Evolutionary conservation across 1,140 invertebrate species (phyloP).

Genomic region (Lycorma delicatula): DNA sequence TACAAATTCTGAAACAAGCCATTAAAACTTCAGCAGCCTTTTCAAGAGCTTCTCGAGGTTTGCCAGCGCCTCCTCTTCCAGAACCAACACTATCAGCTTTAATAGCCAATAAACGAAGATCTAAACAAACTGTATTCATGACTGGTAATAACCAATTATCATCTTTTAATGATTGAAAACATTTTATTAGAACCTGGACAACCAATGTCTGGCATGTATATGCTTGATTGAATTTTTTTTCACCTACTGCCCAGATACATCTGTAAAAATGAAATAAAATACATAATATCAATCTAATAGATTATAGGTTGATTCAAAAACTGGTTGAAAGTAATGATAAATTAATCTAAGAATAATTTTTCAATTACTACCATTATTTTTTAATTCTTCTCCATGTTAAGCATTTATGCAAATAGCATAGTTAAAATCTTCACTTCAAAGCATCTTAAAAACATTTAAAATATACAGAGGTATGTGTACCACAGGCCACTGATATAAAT

Average conservation of each 20-base stretch:
- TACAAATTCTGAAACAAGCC: constrained; percentile 90
- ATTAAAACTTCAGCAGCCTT: constrained; percentile 92
- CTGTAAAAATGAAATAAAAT: constrained; percentile 51
- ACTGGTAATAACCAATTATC: constrained; percentile 93
- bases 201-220: constrained; percentile 69
- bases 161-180: constrained; percentile 82
- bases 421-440: no score
- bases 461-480: no score
- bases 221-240: constrained; percentile 62
- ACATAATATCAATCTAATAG: no score
- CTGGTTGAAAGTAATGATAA: no score
- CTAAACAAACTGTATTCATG: constrained; percentile 81
- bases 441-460: no score
- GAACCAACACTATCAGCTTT: constrained; percentile 56
- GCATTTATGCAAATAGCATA: no score
- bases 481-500: no score
- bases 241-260: constrained; percentile 51
- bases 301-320: no score
- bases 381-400: no score
- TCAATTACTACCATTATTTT: no score
- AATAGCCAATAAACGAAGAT: constrained; percentile 75
- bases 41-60: constrained; percentile 72
- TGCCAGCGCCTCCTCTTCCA: constrained; percentile 40
- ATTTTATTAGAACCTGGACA: constrained; percentile 70
- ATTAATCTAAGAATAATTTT: no score